Conservation (phyloP, 1,140 invertebrate species). For the Hirudo medicinalis region DNA sequence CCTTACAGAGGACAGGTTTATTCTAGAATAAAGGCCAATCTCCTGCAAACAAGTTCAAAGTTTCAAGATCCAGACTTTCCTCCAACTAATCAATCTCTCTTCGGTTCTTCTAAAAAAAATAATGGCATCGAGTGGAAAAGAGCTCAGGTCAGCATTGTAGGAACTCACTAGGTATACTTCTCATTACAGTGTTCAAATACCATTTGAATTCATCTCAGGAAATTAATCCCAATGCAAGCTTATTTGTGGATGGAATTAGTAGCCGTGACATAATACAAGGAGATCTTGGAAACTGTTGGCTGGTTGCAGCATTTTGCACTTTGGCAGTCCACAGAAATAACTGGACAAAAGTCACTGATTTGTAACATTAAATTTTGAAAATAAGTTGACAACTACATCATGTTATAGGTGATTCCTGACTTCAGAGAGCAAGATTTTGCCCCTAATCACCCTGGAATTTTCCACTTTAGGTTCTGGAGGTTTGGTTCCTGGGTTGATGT, state of each 20-base stretch:
- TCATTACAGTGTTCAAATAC: not conserved
- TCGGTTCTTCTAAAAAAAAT: conserved; percentile 35
- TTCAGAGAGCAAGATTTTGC: conserved; percentile 36
- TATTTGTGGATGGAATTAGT: conserved; percentile 48
- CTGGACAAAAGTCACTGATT: conserved; percentile 43
- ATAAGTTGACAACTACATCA: no score
- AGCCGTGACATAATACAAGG: conserved; percentile 50
- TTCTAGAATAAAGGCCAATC: conserved; percentile 36
- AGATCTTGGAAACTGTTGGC: conserved; percentile 52
- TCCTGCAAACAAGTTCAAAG: conserved; percentile 34
- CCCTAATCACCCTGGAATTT: conserved; percentile 30
- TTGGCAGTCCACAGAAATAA: conserved; percentile 48
- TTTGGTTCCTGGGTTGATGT: conserved; percentile 60
- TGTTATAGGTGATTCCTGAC: conserved; percentile 33
- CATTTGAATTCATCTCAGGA: conserved; percentile 35
- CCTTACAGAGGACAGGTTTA: conserved; percentile 41
- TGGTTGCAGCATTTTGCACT: conserved; percentile 51
- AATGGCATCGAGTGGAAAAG: conserved; percentile 42
- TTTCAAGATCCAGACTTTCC: conserved; percentile 47
- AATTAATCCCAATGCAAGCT: conserved; percentile 43
- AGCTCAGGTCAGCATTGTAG: conserved; percentile 36
- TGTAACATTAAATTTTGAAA: no score
- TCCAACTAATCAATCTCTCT: conserved; percentile 43
- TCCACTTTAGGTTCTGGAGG: conserved; percentile 57
- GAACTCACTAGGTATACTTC: not conserved